phyloP scores from a whole-genome alignment of 35 echinoderm and acorn worm genomes.

The Amphiura filiformis region DNA sequence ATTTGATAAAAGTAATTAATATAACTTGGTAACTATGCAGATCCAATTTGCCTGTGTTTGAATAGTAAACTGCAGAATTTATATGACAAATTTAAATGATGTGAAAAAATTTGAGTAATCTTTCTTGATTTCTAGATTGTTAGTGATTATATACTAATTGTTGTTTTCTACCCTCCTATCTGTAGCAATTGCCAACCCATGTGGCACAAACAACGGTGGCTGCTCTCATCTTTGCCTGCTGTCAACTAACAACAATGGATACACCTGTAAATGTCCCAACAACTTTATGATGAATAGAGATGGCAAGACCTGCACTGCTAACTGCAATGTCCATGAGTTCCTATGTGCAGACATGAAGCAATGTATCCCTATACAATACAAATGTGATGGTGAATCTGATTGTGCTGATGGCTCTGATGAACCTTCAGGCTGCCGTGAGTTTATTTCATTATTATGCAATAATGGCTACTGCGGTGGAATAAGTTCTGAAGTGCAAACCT shows the following conservation, averaged over 20 bases:
- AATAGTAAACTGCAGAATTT: too few relatives aligned
- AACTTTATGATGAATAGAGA: background rate
- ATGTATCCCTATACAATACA: conserved; percentile 39
- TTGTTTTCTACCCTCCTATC: conserved; percentile 17
- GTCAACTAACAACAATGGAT: background rate
- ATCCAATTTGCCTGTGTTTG: too few relatives aligned
- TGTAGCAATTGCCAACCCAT: conserved; percentile 67
- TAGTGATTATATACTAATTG: background rate
- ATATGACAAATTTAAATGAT: too few relatives aligned
- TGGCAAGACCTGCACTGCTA: conserved; percentile 7
- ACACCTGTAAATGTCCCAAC: conserved; percentile 11
- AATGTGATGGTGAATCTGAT: conserved; percentile 39
- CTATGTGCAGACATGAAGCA: background rate
- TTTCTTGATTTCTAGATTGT: background rate
- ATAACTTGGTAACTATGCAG: too few relatives aligned
- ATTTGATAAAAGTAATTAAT: too few relatives aligned
- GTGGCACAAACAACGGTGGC: conserved; percentile 86
- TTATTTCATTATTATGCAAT: too few relatives aligned
- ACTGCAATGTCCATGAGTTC: background rate
- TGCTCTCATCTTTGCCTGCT: conserved; percentile 88
- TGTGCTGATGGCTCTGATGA: conserved; percentile 79
- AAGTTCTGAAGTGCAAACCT: too few relatives aligned
- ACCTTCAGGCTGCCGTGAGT: background rate
- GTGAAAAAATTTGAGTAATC: background rate
- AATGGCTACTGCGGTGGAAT: too few relatives aligned